A percentile compares a stretch with the other conserved stretches of the same genome.
Evolutionary conservation across 2,113 vertebrate species (phyloP).

Genomic region (Cranoglanis bouderius): DNA sequence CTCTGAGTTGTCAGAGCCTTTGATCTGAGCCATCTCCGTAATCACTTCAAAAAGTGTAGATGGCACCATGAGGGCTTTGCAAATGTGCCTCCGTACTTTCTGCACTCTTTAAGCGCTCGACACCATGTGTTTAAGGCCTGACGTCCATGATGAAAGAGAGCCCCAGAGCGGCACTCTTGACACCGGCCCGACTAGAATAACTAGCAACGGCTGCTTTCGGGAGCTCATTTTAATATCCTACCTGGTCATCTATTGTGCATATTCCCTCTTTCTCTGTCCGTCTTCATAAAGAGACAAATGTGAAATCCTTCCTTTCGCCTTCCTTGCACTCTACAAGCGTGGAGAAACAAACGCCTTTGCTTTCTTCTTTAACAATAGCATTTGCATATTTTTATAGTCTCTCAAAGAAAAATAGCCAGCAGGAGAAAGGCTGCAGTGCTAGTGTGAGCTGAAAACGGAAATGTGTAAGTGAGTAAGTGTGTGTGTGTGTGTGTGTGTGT

Average conservation of each 20-base stretch:
- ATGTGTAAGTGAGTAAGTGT: slow-evolving; percentile 32
- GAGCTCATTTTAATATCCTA: slow-evolving; percentile 35
- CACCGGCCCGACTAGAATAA: slow-evolving; percentile 7
- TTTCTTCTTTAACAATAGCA: slow-evolving; percentile 74
- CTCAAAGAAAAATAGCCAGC: slow-evolving; percentile 73
- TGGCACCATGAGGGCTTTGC: slow-evolving; percentile 69
- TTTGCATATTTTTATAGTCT: slow-evolving; percentile 80
- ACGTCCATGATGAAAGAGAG: slow-evolving; percentile 40
- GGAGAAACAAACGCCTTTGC: slow-evolving; percentile 56
- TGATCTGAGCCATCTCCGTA: slow-evolving; percentile 76
- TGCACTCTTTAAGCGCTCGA: slow-evolving; percentile 50
- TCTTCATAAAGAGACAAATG: slow-evolving; percentile 39
- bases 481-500: slow-evolving; percentile 34
- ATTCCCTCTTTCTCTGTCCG: slow-evolving; percentile 18
- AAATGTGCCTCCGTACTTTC: slow-evolving; percentile 61
- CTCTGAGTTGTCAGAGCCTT: slow-evolving; percentile 75
- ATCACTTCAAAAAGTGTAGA: slow-evolving; percentile 71
- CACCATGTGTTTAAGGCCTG: slow-evolving; percentile 46
- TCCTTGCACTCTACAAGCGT: slow-evolving; percentile 17
- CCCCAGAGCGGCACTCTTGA: slow-evolving; percentile 9
- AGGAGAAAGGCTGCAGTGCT: slow-evolving; percentile 72
- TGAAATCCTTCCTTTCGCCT: slow-evolving; percentile 26
- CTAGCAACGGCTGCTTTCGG: neutral
- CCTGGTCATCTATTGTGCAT: slow-evolving; percentile 21
- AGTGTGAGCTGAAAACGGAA: slow-evolving; percentile 66